Base-by-base conservation (phyloP, 1,140 invertebrate genomes). In the Bombus waltoni region DNA sequence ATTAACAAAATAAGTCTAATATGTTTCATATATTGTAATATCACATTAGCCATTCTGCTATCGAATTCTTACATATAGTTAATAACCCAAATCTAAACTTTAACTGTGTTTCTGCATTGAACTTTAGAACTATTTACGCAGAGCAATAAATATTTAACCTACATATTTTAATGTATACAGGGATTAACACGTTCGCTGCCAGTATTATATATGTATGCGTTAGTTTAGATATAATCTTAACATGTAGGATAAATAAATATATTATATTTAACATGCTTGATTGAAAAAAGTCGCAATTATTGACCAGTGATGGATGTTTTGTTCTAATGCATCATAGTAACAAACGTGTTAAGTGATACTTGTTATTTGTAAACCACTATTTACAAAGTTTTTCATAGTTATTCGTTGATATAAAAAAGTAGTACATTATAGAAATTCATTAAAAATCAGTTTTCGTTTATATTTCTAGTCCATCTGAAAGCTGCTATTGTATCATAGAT, bases 401-500 rank as follows among this genome's bases (percentile, higher is more conserved):
- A n/a, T 81, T 28, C 22, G 25, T 72, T 15, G 28, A 68, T 77
- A 72, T 59, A 88, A 86, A 87, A 71, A 87, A 82, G 18, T 87
- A 89, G 35, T 75, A 59, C 42, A 32, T 71, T 40, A 44, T 32
- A 75, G 32, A 80, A 2, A 74, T 85, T 85, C 32, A 78, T 40
- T n/a, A 10, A 5, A 62, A 74, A 15, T 68, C 57, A 82, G 71
- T 66, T n/a, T 93, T 81, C 94, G 83, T 94, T 90, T 65, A 89
- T 78, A 38, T 91, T 94, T 88, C 81, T 92, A 5, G 87, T 93
- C 94, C 93, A 95, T 68, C 93, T 94, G 72, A 92, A 95, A 88
- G 86, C 83, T 85, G 94, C 91, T 83, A 95, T 66, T 35, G 68
- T 93, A 87, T 95, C 90, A 47, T 94, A 94, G 38, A 95, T 85